Conservation (phyloP, 1,140 invertebrate species). For the Sesamia nonagrioides region DNA sequence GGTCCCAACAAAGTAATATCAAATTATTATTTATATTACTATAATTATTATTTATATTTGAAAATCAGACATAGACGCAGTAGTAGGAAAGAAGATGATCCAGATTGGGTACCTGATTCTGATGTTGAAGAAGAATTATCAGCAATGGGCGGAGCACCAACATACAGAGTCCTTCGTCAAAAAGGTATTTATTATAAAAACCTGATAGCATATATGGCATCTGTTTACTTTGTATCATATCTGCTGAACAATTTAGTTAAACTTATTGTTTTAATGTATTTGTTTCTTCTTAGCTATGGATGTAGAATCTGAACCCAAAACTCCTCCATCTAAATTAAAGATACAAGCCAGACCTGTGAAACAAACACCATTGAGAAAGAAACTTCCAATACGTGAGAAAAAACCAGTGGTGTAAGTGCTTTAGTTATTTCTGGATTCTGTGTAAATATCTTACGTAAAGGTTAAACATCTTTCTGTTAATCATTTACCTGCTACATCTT, state of each 20-base stretch:
- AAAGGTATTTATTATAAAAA: constrained; percentile 64
- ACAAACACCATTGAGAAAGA: constrained; percentile 58
- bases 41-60: constrained; percentile 26
- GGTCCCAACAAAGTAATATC: too few species aligned
- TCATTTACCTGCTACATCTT: too few species aligned
- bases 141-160: constrained; percentile 83
- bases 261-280: background rate
- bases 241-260: background rate
- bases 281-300: constrained; percentile 71
- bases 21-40: too few species aligned
- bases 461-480: too few species aligned
- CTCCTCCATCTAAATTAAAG: constrained; percentile 48
- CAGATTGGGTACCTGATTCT: constrained; percentile 86
- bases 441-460: too few species aligned
- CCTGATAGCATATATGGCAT: too few species aligned
- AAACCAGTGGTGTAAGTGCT: constrained; percentile 54
- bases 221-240: background rate
- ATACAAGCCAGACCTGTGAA: constrained; percentile 46
- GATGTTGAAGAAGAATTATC: constrained; percentile 87
- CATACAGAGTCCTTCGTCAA: constrained; percentile 69
- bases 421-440: background rate
- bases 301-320: constrained; percentile 53
- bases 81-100: constrained; percentile 83
- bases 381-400: constrained; percentile 47
- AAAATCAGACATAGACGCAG: constrained; percentile 66